Base-by-base conservation (phyloP, 2,797 vertebrate species). In the Mus minutoides region DNA sequence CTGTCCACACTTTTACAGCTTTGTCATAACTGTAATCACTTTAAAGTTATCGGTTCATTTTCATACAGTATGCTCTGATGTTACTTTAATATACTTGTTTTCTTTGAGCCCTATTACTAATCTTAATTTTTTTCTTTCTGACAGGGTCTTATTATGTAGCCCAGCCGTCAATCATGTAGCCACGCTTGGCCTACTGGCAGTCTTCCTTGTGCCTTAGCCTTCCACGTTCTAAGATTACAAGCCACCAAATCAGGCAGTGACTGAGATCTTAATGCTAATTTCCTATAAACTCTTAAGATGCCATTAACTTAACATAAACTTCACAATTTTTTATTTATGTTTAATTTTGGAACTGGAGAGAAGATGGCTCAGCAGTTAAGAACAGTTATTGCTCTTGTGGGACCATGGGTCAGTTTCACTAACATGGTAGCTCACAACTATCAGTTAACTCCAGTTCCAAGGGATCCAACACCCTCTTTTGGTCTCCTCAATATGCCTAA, bases 241-340 rank as follows among this genome's bases (percentile, higher is more conserved):
- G 43, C 52, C 16, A 31, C n/a, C 69, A 88, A 73, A 73, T 37
- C 26, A 54, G 52, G 24, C 37, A 37, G 10, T 54, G 13, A 86
- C 31, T 92, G 94, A 88, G 26, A 94, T 76, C 69, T 93, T 95
- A 82, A 91, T 62, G 43, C 84, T 95, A 76, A 90, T 76, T 94
- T 92, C 88, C 67, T 58, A 96, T 60, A 90, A 85, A 71, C 31
- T 88, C 83, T 83, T 83, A 2, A 94, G 3, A 92, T 93, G 85
- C 1, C 93, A 91, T n/a, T 94, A 86, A 92, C 60, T 88, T 43
- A 96, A 94, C 34, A 69, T 85, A 95, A 84, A 88, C 34, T 90
- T 90, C 49, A 87, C 1, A 89, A 34, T 64, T 82, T 96, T 79
- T 90, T 24, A 40, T 24, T 43, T n/a, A 62, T 83, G 78, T 43